Conservation (phyloP, 2,888 invertebrate genomes). For the Agrilus cyanescens region DNA sequence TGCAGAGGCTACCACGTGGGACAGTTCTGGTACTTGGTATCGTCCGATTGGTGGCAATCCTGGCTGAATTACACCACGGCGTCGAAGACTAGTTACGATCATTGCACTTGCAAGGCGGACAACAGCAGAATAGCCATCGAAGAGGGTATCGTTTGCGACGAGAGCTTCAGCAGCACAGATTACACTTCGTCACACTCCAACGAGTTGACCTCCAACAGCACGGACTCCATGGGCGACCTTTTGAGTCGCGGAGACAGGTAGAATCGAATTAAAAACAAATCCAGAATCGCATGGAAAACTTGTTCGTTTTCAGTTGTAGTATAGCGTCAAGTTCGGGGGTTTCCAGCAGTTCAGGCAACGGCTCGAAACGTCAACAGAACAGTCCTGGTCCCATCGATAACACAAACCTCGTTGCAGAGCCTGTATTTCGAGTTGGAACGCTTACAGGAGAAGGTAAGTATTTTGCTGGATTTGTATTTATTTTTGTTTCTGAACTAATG, state of each 20-base stretch:
- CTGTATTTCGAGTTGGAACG: conserved; percentile 51
- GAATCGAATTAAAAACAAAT: no score
- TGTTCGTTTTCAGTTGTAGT: conserved; percentile 26
- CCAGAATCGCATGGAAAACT: neutral
- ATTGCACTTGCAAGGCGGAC: conserved; percentile 36
- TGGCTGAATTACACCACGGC: conserved; percentile 63
- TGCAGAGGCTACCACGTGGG: conserved; percentile 64
- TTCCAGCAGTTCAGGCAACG: conserved; percentile 44
- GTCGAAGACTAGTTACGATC: conserved; percentile 28
- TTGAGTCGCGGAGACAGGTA: conserved; percentile 44
- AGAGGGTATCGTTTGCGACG: conserved; percentile 55
- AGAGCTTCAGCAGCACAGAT: conserved; percentile 44
- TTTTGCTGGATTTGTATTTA: conserved; percentile 1
- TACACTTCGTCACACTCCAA: conserved; percentile 30
- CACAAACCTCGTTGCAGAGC: conserved; percentile 51
- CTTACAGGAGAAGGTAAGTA: conserved; percentile 69
- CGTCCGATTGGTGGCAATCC: conserved; percentile 74
- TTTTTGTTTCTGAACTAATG: neutral
- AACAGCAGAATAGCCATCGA: conserved; percentile 35
- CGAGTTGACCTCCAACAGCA: conserved; percentile 34
- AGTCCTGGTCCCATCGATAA: conserved; percentile 69
- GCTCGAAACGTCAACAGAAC: conserved; percentile 29
- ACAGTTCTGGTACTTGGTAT: conserved; percentile 82
- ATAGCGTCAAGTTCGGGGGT: conserved; percentile 50
- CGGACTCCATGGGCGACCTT: conserved; percentile 53